These are phyloP conservation scores for Drosophila putrida DNA, from an alignment of 2,888 invertebrate species.

Conservation along the genomic window DNA sequence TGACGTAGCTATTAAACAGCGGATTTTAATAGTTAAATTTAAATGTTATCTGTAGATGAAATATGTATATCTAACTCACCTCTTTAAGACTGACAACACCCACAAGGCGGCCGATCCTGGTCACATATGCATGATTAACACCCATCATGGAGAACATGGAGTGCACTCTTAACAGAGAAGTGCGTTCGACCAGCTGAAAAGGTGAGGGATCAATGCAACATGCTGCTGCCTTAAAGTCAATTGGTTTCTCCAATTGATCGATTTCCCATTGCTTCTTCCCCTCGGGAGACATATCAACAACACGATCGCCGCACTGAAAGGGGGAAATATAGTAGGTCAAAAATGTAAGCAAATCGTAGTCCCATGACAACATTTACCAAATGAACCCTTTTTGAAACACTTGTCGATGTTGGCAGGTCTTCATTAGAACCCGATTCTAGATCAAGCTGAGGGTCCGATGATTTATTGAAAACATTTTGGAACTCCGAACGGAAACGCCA, in stretches of 20 bases:
- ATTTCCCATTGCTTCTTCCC: conserved; percentile 98
- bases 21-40: not conserved
- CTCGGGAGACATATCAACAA: conserved; percentile 96
- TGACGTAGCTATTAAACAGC: conserved; percentile 88
- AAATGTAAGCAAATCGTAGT: not conserved
- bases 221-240: conserved; percentile 88
- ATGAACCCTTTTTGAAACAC: conserved; percentile 94
- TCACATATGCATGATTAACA: conserved; percentile 98
- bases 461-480: conserved; percentile 95
- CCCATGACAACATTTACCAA: conserved; percentile 89
- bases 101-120: conserved; percentile 96
- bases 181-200: conserved; percentile 97
- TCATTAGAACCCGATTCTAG: conserved; percentile 87
- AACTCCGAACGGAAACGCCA: conserved; percentile 94
- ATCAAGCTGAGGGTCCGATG: conserved; percentile 92
- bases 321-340: not conserved
- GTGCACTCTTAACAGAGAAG: conserved; percentile 97
- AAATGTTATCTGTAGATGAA: not conserved
- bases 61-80: conserved; percentile 86
- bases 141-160: conserved; percentile 99
- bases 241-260: conserved; percentile 92
- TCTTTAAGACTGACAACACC: conserved; percentile 98
- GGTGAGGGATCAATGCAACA: conserved; percentile 97
- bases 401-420: conserved; percentile 86
- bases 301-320: conserved; percentile 88